These are phyloP conservation scores for Agapornis canus DNA, from an alignment of 2,797 vertebrate species.

Conservation along the genomic window DNA sequence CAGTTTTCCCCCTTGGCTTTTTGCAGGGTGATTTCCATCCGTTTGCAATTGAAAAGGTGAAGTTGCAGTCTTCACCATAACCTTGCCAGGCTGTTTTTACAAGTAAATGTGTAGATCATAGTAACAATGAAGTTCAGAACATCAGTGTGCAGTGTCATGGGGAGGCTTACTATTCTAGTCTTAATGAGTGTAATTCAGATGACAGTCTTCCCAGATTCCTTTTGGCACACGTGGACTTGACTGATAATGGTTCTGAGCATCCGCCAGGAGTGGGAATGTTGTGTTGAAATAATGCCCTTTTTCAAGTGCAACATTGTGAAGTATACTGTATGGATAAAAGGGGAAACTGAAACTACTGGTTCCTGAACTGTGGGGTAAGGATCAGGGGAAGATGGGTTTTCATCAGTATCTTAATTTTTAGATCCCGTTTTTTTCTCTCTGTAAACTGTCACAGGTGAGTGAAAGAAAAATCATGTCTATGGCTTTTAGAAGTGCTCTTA, in stretches of 20 bases:
- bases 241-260: background rate
- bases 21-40: background rate
- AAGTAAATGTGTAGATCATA: background rate
- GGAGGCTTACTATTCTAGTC: background rate
- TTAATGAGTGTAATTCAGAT: background rate
- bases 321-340: background rate
- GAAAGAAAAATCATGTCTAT: background rate
- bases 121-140: background rate
- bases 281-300: background rate
- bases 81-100: background rate
- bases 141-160: fast-evolving
- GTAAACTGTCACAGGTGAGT: background rate
- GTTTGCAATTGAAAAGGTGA: background rate
- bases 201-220: background rate
- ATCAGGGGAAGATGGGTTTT: background rate
- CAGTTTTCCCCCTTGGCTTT: background rate
- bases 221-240: background rate
- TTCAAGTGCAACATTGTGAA: background rate
- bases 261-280: background rate
- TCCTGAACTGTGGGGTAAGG: background rate
- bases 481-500: background rate
- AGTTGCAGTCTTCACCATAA: background rate
- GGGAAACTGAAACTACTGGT: background rate
- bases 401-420: fast-evolving
- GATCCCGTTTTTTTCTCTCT: background rate